phyloP scores from a whole-genome alignment of 2,888 invertebrate genomes.

The Falcaria lacertinaria region DNA sequence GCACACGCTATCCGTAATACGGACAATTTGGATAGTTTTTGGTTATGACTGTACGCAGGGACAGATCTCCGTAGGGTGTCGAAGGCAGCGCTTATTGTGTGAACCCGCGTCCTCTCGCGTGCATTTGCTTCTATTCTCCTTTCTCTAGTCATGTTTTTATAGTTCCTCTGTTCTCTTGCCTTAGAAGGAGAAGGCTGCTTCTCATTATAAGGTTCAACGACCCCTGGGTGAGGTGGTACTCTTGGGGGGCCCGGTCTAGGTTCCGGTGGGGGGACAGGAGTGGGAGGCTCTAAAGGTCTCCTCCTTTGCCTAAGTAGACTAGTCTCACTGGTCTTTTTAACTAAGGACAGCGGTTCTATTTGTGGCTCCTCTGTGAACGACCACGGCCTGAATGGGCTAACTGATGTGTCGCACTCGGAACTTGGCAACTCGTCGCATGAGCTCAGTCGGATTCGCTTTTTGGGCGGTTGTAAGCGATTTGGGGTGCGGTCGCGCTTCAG shows the following conservation, averaged over 20 bases:
- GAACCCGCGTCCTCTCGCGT: slow-evolving; percentile 93
- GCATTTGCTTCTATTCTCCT: slow-evolving; percentile 96
- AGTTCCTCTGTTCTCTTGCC: slow-evolving; percentile 88
- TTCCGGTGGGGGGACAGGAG: slow-evolving; percentile 39
- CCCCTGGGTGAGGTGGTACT: slow-evolving; percentile 78
- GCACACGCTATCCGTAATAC: slow-evolving; percentile 95
- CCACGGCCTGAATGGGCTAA: slow-evolving; percentile 83
- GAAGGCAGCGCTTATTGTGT: slow-evolving; percentile 97
- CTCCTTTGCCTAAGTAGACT: slow-evolving; percentile 53
- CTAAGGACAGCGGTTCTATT: slow-evolving; percentile 82
- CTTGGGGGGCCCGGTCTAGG: slow-evolving; percentile 58
- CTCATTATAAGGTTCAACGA: slow-evolving; percentile 49
- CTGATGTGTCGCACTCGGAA: slow-evolving; percentile 63
- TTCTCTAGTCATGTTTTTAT: slow-evolving; percentile 97
- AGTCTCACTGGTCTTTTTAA: slow-evolving; percentile 67
- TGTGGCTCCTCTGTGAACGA: slow-evolving; percentile 80
- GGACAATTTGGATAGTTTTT: slow-evolving; percentile 95
- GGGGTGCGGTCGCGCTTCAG: slow-evolving; percentile 77
- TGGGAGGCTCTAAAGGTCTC: slow-evolving; percentile 53
- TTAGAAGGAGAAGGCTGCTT: slow-evolving; percentile 79
- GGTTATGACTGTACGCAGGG: slow-evolving; percentile 95
- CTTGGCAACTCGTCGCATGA: slow-evolving; percentile 58
- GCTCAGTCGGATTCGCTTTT: slow-evolving; percentile 83
- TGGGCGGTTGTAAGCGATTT: slow-evolving; percentile 78
- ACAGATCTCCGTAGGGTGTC: slow-evolving; percentile 91